These are phyloP conservation scores for Anabas testudineus DNA, from an alignment of 2,797 vertebrate genomes.

Conservation along the genomic window DNA sequence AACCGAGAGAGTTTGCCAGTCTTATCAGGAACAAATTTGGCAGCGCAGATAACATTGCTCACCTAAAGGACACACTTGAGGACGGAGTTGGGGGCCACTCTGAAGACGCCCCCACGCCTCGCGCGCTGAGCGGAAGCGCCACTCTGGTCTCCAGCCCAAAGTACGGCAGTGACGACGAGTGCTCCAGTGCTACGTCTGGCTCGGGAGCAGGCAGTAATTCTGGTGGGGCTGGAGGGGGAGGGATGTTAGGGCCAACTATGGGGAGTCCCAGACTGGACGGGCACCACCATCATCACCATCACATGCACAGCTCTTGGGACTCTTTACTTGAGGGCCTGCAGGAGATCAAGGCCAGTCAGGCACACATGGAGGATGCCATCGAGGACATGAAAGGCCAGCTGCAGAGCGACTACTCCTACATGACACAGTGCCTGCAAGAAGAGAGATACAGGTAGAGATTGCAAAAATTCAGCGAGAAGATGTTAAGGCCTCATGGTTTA, in stretches of 20 bases:
- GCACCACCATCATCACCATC: constrained; percentile 89
- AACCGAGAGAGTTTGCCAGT: constrained; percentile 96
- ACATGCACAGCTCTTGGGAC: constrained; percentile 89
- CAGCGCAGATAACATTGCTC: constrained; percentile 97
- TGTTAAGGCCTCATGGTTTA: not conserved
- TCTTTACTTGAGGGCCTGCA: constrained; percentile 93
- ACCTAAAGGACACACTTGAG: constrained; percentile 94
- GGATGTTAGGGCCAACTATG: constrained; percentile 83
- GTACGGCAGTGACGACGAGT: constrained; percentile 97
- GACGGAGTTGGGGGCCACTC: constrained; percentile 86
- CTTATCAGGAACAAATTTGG: constrained; percentile 98
- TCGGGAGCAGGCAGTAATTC: constrained; percentile 94
- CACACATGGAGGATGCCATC: constrained; percentile 95
- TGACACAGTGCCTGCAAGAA: constrained; percentile 98
- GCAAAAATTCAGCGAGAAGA: not conserved
- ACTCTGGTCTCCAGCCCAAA: constrained; percentile 97
- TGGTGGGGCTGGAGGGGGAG: constrained; percentile 87
- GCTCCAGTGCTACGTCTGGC: constrained; percentile 93
- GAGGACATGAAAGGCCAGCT: constrained; percentile 96
- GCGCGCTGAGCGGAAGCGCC: constrained; percentile 94
- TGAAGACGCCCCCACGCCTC: constrained; percentile 88
- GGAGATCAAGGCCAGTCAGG: constrained; percentile 95
- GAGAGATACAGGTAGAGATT: constrained; percentile 92
- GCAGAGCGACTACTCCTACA: constrained; percentile 96
- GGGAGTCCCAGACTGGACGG: constrained; percentile 94